Base-by-base conservation (phyloP, 2,797 vertebrate genomes). In the Parambassis ranga region DNA sequence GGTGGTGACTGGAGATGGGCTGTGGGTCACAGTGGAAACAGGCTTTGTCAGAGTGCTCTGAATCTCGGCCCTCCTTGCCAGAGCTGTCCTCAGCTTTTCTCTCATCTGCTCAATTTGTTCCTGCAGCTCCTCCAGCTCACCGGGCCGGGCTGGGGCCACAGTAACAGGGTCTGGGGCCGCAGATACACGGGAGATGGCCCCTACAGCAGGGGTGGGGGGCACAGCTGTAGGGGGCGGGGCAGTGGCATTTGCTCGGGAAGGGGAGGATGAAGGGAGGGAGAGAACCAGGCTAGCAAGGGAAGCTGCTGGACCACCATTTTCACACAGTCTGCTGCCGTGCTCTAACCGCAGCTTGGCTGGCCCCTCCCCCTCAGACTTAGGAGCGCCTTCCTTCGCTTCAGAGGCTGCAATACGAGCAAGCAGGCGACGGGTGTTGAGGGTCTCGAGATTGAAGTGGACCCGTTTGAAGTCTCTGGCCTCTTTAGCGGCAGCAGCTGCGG, bases 1-100 rank as follows among this genome's bases (percentile, higher is more conserved):
- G 0, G 22, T 47, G 3, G 28, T 49, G 11, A 26, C 39, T 0
- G 52, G 1, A 10, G 7, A 7, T 0, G 1, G 77, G 24, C 75
- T 74, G 1, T 38, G 39, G 14, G 79, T 3, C 6, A 76, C 66
- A 0, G 56, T 48, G 15, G 15, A 19, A 0, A 0, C 51, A 10
- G 48, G 62, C 61, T 87, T 89, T 43, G 77, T 59, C 33, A 92
- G 57, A 11, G 72, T 83, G 10, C 89, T 90, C 80, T 93, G 92
- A 48, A 98, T 93, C 82, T 96, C 92, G 0, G 93, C 92, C 23
- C 91, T 93, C 69, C 93, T 86, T 39, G 87, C 65, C 73, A 97
- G 81, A 2, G 95, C 95, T 0, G 57, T 65, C 1, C 82, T 88
- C 43, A 98, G 85, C 65, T 92, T 91, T 0, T 92, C 92, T 1